Evolutionary conservation across 1,140 invertebrate genomes (phyloP).

Genomic region (Andricus grossulariae): DNA sequence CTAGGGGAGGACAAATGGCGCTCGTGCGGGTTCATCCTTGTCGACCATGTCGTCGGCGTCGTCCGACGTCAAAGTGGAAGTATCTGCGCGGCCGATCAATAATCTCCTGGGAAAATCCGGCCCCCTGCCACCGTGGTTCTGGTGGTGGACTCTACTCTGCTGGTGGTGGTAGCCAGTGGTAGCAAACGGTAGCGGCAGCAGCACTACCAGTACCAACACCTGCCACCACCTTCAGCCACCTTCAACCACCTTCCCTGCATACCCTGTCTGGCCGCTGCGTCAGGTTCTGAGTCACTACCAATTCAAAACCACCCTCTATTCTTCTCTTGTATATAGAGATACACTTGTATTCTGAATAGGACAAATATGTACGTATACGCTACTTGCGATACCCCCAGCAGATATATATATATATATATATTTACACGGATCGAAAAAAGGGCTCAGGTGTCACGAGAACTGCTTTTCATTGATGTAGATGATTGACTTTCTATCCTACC

Average conservation of each 20-base stretch:
- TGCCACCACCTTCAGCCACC: constrained; percentile 57
- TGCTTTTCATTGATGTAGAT: too few species aligned
- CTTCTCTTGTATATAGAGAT: constrained; percentile 37
- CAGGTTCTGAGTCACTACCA: constrained; percentile 61
- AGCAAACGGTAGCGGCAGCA: constrained; percentile 53
- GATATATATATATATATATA: background rate
- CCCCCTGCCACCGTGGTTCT: constrained; percentile 54
- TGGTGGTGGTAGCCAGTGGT: constrained; percentile 39
- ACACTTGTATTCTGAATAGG: constrained; percentile 49
- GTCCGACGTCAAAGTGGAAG: constrained; percentile 53
- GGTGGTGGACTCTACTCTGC: constrained; percentile 33
- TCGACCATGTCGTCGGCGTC: constrained; percentile 42
- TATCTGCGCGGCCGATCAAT: constrained; percentile 70
- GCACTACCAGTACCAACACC: constrained; percentile 54
- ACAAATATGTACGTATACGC: constrained; percentile 53
- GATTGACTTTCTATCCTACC: too few species aligned
- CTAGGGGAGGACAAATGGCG: constrained; percentile 17
- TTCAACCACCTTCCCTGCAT: constrained; percentile 6
- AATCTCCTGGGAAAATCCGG: constrained; percentile 71
- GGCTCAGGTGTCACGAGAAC: too few species aligned
- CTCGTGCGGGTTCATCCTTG: constrained; percentile 46
- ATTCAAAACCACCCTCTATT: constrained; percentile 47
- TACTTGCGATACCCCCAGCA: background rate
- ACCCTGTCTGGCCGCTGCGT: constrained; percentile 45
- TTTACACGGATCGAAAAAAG: too few species aligned